These are phyloP conservation scores for Muricea muricata DNA, from an alignment of 92 coral and sea anemone species.

Conservation along the genomic window DNA sequence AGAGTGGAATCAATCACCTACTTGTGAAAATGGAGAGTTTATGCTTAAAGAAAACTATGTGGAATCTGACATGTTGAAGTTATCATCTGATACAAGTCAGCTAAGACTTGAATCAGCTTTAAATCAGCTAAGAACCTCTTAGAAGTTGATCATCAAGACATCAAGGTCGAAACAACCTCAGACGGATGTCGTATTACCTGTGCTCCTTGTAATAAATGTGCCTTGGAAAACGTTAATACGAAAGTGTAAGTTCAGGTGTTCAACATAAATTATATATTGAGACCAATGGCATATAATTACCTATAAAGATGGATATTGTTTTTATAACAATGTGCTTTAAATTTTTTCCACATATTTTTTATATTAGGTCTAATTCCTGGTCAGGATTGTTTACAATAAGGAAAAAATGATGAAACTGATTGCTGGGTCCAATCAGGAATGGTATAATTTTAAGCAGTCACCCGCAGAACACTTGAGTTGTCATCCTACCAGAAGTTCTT, in stretches of 20 bases:
- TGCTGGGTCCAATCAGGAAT: not conserved
- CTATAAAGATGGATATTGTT: not conserved
- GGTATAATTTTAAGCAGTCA: not conserved
- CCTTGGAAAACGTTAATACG: not conserved
- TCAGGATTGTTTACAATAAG: not conserved
- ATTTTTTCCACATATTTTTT: not conserved
- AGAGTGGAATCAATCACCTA: not conserved
- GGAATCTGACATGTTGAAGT: not conserved
- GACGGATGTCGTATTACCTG: not conserved
- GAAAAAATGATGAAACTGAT: not conserved
- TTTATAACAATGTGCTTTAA: not conserved
- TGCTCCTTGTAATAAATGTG: not conserved
- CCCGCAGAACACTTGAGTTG: not conserved
- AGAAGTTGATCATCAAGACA: not conserved
- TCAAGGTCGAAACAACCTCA: not conserved
- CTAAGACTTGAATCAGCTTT: no score
- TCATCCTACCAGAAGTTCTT: not conserved
- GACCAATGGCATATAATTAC: not conserved
- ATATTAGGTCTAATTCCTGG: not conserved
- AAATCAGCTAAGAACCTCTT: not conserved
- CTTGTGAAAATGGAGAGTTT: not conserved
- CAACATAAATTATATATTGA: not conserved
- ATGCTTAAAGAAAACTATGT: not conserved
- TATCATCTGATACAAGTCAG: not conserved
- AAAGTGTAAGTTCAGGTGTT: not conserved